These are phyloP conservation scores for Hipparchia semele DNA, from an alignment of 2,888 invertebrate species.

Conservation along the genomic window DNA sequence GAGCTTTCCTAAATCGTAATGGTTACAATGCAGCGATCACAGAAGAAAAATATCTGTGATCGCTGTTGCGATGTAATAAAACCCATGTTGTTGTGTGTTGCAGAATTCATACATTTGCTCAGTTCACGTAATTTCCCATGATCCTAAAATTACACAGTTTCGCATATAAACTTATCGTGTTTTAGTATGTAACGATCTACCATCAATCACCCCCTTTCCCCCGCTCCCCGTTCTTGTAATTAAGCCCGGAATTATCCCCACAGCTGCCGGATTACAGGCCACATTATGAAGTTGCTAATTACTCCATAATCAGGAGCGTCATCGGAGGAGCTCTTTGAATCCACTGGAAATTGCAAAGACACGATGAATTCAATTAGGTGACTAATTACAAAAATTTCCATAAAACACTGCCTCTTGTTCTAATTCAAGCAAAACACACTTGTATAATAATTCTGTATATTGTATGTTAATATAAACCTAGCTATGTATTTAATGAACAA, in stretches of 20 bases:
- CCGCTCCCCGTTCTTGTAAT: slow-evolving; percentile 15
- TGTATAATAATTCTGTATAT: too few species aligned
- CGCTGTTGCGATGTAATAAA: too few species aligned
- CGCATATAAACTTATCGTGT: background rate
- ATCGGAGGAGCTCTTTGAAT: slow-evolving; percentile 34
- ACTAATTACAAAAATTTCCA: background rate
- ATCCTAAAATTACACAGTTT: background rate
- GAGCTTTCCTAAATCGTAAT: too few species aligned
- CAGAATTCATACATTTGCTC: too few species aligned
- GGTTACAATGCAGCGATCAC: too few species aligned
- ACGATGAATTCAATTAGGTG: background rate
- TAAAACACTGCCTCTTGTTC: too few species aligned
- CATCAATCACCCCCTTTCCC: slow-evolving; percentile 42
- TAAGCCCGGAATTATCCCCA: too few species aligned
- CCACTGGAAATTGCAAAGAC: slow-evolving; percentile 27
- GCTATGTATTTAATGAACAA: too few species aligned
- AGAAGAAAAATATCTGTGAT: too few species aligned
- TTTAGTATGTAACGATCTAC: slow-evolving; percentile 13
- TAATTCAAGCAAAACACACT: too few species aligned
- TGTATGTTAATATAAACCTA: too few species aligned
- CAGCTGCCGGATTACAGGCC: slow-evolving; percentile 24
- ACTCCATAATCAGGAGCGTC: slow-evolving; percentile 36
- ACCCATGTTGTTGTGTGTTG: too few species aligned
- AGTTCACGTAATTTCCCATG: background rate
- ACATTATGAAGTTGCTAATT: slow-evolving; percentile 35